phyloP scores from a whole-genome alignment of 2,113 vertebrate genomes.

The Plectropomus leopardus region DNA sequence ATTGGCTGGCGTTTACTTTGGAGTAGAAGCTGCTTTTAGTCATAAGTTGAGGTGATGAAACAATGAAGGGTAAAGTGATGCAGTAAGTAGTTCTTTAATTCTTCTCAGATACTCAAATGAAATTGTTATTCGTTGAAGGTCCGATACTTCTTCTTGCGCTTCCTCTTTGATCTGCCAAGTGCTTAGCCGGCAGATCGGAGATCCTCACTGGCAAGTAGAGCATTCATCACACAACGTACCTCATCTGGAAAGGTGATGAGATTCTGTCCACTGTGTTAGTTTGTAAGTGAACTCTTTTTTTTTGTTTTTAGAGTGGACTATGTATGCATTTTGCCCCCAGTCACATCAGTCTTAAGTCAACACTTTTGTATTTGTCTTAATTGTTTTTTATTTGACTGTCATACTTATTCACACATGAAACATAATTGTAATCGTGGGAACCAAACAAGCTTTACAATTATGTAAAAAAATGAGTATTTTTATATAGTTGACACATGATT shows the following conservation, averaged over 20 bases:
- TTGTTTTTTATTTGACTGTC: conserved; percentile 70
- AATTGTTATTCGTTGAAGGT: conserved; percentile 51
- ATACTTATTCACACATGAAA: conserved; percentile 74
- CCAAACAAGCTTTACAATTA: conserved; percentile 81
- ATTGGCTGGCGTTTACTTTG: conserved; percentile 30
- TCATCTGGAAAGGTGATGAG: conserved; percentile 24
- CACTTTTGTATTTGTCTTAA: conserved; percentile 45
- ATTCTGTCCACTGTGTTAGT: conserved; percentile 31
- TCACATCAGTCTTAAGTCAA: conserved; percentile 37
- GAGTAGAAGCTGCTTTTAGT: conserved; percentile 2
- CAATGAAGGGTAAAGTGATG: conserved; percentile 38
- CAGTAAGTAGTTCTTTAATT: conserved; percentile 42
- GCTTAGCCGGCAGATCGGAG: conserved; percentile 32
- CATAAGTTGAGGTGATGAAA: conserved; percentile 24
- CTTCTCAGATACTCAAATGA: conserved; percentile 46
- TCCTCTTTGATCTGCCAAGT: conserved; percentile 69
- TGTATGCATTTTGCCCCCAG: conserved; percentile 27
- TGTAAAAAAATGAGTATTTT: conserved; percentile 86
- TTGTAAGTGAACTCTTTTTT: conserved; percentile 1
- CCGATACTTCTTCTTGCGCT: conserved; percentile 61
- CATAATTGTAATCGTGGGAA: conserved; percentile 77
- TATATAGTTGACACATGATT: conserved; percentile 87
- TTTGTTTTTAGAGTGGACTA: conserved; percentile 4
- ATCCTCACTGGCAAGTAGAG: conserved; percentile 30
- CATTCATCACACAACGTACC: conserved; percentile 20